These are phyloP conservation scores for Drosophila orena DNA, from an alignment of 1,140 invertebrate species.

Conservation along the genomic window DNA sequence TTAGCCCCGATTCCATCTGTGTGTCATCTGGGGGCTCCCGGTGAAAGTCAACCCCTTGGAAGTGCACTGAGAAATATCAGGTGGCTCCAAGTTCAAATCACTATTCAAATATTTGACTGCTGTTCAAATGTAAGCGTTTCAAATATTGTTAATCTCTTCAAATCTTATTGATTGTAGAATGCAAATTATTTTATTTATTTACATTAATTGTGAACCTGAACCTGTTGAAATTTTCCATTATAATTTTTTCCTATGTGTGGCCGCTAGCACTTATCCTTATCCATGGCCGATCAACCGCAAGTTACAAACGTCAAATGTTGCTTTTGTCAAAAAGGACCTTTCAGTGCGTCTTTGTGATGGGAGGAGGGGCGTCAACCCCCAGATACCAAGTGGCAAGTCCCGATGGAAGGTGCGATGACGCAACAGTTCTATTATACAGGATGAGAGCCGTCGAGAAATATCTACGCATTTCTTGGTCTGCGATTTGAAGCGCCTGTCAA, in stretches of 20 bases:
- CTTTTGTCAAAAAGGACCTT: constrained; percentile 74
- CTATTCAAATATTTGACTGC: too few relatives aligned
- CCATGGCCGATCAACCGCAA: constrained; percentile 79
- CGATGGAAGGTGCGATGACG: constrained; percentile 67
- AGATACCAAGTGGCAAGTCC: constrained; percentile 5
- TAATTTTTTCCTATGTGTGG: neutral
- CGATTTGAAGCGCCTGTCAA: constrained; percentile 58
- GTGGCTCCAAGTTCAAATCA: too few relatives aligned
- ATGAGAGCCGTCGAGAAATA: constrained; percentile 25
- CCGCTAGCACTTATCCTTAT: constrained; percentile 61
- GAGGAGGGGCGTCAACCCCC: constrained; percentile 8
- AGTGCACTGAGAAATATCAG: neutral
- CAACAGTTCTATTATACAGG: constrained; percentile 68
- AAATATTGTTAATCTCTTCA: too few relatives aligned
- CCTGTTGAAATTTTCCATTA: too few relatives aligned
- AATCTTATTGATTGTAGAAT: too few relatives aligned
- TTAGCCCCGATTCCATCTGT: constrained; percentile 40
- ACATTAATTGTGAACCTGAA: too few relatives aligned
- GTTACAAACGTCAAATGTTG: constrained; percentile 80
- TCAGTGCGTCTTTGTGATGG: constrained; percentile 42
- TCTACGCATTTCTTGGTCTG: constrained; percentile 58
- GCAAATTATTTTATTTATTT: too few relatives aligned
- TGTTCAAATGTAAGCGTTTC: too few relatives aligned
- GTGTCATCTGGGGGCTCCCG: constrained; percentile 26
- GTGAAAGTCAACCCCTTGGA: constrained; percentile 51